phyloP scores from a whole-genome alignment of 1,140 invertebrate species.

The Cotesia chilonis region DNA sequence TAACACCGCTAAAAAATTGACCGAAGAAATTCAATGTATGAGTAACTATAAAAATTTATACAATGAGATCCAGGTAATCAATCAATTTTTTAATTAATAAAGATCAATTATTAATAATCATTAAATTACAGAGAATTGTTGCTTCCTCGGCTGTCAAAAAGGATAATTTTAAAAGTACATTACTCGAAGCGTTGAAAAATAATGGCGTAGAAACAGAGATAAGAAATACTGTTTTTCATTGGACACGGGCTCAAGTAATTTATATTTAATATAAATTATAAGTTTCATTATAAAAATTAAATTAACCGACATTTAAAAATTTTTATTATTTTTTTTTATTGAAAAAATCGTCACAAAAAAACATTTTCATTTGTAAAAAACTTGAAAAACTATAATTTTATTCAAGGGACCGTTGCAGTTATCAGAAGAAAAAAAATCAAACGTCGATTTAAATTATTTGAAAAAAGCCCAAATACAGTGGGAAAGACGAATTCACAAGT shows the following conservation, averaged over 20 bases:
- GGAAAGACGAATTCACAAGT: slow-evolving; percentile 94
- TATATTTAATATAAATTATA: slow-evolving; percentile 7
- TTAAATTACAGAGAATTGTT: slow-evolving; percentile 72
- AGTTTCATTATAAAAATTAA: background rate
- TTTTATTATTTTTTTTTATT: too few relatives aligned
- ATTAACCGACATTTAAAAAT: too few relatives aligned
- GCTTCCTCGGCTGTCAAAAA: slow-evolving; percentile 76
- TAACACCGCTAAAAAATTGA: slow-evolving; percentile 71
- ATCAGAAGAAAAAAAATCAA: slow-evolving; percentile 48
- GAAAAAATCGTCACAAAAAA: too few relatives aligned
- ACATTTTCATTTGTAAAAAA: too few relatives aligned
- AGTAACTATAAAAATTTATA: slow-evolving; percentile 73
- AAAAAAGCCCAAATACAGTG: slow-evolving; percentile 87
- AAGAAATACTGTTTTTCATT: slow-evolving; percentile 83
- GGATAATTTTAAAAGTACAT: slow-evolving; percentile 79
- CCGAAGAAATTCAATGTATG: slow-evolving; percentile 71
- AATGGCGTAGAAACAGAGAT: slow-evolving; percentile 82
- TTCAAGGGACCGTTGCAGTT: slow-evolving; percentile 65
- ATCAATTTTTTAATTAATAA: slow-evolving; percentile 27
- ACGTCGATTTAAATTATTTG: slow-evolving; percentile 70
- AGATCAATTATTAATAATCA: slow-evolving; percentile 9
- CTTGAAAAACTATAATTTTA: background rate
- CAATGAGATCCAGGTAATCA: slow-evolving; percentile 70
- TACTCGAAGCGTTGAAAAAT: slow-evolving; percentile 77
- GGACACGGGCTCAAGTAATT: slow-evolving; percentile 71